Evolutionary conservation across 2,797 vertebrate species (phyloP).

Genomic region (Acipenser transmontanus): DNA sequence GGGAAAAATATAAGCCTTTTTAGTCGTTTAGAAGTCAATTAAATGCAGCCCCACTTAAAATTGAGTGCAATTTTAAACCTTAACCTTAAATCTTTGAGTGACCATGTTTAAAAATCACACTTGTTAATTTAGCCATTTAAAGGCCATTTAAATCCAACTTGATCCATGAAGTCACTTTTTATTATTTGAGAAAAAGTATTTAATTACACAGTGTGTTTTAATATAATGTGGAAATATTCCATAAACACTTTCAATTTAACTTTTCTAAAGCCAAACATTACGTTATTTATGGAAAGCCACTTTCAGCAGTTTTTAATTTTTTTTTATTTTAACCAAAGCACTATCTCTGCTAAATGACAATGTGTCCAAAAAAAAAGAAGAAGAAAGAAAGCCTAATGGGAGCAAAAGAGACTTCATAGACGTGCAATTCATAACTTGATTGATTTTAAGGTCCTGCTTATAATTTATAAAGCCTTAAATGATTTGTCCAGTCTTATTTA

Average conservation of each 20-base stretch:
- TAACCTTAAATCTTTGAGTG: no score
- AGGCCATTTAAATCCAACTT: neutral
- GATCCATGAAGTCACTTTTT: constrained; percentile 2
- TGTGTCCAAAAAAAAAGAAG: constrained; percentile 16
- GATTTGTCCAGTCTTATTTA: no score
- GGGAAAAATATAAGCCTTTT: no score
- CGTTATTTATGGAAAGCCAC: constrained; percentile 18
- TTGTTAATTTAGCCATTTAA: no score
- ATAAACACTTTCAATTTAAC: constrained; percentile 5
- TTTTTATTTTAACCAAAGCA: constrained; percentile 12
- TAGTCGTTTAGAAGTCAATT: no score
- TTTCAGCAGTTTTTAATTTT: constrained; percentile 22
- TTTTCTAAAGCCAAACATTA: constrained; percentile 33
- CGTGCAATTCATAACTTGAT: no score
- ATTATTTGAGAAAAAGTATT: constrained; percentile 3
- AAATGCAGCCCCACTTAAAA: no score
- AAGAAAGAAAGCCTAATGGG: neutral
- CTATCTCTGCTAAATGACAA: constrained; percentile 21
- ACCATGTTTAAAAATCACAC: no score
- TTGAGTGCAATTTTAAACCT: no score
- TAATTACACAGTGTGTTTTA: constrained; percentile 3
- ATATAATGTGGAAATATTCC: constrained; percentile 16
- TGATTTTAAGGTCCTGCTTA: no score
- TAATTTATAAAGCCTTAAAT: no score
- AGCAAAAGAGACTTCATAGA: no score